These are phyloP conservation scores for Egretta garzetta DNA, from an alignment of 2,113 vertebrate genomes.

Conservation along the genomic window DNA sequence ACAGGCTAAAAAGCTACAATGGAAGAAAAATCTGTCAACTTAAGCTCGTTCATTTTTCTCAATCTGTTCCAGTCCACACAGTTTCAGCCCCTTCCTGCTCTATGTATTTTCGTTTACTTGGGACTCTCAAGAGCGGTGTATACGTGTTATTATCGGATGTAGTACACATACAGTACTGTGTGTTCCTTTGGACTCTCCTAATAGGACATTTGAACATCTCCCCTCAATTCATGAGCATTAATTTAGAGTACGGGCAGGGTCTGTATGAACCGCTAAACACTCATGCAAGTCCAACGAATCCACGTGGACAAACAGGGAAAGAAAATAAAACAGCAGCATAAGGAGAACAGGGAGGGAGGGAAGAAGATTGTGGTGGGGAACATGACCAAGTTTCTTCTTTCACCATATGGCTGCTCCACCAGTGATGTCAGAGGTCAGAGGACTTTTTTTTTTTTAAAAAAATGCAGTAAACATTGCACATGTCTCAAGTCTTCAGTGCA, in stretches of 20 bases:
- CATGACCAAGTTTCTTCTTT: conserved; percentile 64
- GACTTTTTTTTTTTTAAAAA: conserved; percentile 52
- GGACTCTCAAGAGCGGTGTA: conserved; percentile 40
- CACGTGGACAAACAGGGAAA: conserved; percentile 4
- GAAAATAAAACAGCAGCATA: conserved; percentile 48
- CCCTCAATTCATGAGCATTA: conserved; percentile 3
- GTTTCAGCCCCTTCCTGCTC: conserved; percentile 62
- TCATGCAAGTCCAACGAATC: conserved; percentile 29
- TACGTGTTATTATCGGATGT: neutral
- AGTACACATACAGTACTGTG: neutral
- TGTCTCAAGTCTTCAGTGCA: conserved; percentile 83
- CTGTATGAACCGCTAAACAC: conserved; percentile 32
- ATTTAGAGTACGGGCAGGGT: neutral
- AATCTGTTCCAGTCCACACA: conserved; percentile 27
- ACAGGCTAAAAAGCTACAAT: conserved; percentile 69
- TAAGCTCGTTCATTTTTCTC: conserved; percentile 33
- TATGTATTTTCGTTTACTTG: neutral
- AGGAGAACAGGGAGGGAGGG: conserved; percentile 35
- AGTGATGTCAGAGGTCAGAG: conserved; percentile 76
- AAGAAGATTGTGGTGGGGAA: conserved; percentile 56
- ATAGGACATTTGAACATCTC: neutral
- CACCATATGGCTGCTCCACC: conserved; percentile 73
- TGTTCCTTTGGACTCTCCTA: conserved; percentile 44
- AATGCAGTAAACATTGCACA: conserved; percentile 85
- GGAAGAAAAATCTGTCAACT: conserved; percentile 42